Evolutionary conservation across 2,113 vertebrate species (phyloP), one percentile per base, ranked within the genome.

Genomic region (Archilochus colubris): DNA sequence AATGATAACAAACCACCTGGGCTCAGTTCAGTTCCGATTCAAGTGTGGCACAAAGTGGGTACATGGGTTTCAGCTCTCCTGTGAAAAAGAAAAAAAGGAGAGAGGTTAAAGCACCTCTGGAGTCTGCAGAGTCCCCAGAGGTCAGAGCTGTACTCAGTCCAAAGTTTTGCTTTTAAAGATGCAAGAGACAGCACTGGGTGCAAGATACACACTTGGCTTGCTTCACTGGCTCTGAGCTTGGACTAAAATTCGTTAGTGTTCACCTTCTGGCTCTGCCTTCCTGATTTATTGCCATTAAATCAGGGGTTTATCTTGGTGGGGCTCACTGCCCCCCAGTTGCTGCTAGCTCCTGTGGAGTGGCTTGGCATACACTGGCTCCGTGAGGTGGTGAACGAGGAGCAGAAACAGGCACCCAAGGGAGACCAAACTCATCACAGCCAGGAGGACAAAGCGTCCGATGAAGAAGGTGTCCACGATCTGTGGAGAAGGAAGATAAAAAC

Each of bases 381-480:
- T 93, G 85, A 99, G 72, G 78, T 99, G 98, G 66, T 98, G 97
- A 61, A 98, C 95, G 31, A 99, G 97, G 76, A 99, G 89, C 96
- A 99, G 87, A 97, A 99, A 98, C 51, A 98, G 88, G 33, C 97
- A 97, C 48, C 97, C 97, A 2, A 99, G 96, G 38, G 98, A 98
- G 7, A 98, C 46, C 8, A 96, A 75, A 14, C 96, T 96, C 75
- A 95, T 97, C 79, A 97, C 15, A 1, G 97, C 97, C 95, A 99
- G 96, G 57, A 99, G 98, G 66, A 99, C 31, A 8, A 99, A 99
- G 86, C 99, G 99, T 27, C 98, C 98, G 1, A 99, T 98, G 94
- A 99, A 98, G 96, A 99, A 98, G 33, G 96, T 75, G 94, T 99
- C 99, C 96, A 99, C 98, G 6, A 99, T 98, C 99, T 99, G 92